Base-by-base conservation (phyloP, 2,888 invertebrate genomes). In the Synanthedon tipuliformis region DNA sequence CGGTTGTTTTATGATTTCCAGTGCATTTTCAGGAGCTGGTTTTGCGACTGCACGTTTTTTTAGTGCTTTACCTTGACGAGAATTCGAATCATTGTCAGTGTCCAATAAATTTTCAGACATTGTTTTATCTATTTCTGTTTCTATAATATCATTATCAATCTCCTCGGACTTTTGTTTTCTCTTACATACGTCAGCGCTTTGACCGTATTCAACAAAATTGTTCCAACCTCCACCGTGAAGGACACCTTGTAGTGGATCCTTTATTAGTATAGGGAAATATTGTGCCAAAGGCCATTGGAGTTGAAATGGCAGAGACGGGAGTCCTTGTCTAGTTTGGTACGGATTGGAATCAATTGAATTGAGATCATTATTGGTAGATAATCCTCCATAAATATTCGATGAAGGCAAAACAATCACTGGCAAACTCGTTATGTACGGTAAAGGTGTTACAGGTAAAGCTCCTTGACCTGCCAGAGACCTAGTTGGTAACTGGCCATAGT, bases 141-240 rank as follows among this genome's bases (percentile, higher is more conserved):
- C 51, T 3, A 57, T 54, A 7, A 49, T 48, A 45, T 59, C 48
- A 0, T 56, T 57, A 12, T 62, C 59, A 13, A 55, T 49, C 1
- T 50, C 13, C n/a, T 16, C 40, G 15, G 78, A 67, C 63, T 82
- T 85, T 59, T 76, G 79, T 60, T 72, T 77, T 59, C 78, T 74
- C 53, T 64, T 78, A 59, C 89, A 89, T 15, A 88, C 77, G 60
- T 90, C 89, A 45, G 89, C 89, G 51, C 64, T 78, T 61, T 90
- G 90, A 1, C 90, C 91, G 59, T 89, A 89, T 69, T 91, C 90
- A 50, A 91, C 64, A 61, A 91, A 81, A 57, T 85, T 88, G 40
- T 83, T 85, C 66, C 87, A 83, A 3, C 89, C 88, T 50, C 89
- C 89, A 40, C 88, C 81, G 57, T 77, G 78, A 53, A 79, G 69